Percentiles rank a stretch among this genome's conserved stretches.
phyloP scores from a whole-genome alignment of 2,888 invertebrate genomes.

The Ditula angustiorana region DNA sequence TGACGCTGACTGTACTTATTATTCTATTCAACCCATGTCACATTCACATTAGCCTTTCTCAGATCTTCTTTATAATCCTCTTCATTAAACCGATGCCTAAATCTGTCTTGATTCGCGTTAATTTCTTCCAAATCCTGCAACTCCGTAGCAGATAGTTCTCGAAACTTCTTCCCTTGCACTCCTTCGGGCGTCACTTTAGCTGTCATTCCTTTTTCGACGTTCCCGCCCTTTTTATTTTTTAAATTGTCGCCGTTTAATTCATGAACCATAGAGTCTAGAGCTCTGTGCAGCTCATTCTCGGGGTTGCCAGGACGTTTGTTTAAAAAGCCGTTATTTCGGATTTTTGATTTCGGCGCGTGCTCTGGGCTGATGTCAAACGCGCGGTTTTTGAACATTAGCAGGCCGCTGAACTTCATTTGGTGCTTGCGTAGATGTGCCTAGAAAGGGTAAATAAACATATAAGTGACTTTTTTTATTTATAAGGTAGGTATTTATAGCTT shows the following conservation, averaged over 20 bases:
- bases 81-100: conserved; percentile 66
- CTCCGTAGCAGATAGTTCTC: conserved; percentile 64
- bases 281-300: conserved; percentile 65
- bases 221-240: conserved; percentile 37
- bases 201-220: conserved; percentile 25
- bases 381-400: conserved; percentile 64
- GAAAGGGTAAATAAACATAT: conserved; percentile 7
- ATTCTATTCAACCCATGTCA: conserved; percentile 73
- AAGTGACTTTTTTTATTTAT: too few relatives aligned
- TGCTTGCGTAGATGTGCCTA: conserved; percentile 57
- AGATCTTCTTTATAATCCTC: conserved; percentile 69
- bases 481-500: too few relatives aligned
- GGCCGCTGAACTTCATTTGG: conserved; percentile 48
- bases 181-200: conserved; percentile 55
- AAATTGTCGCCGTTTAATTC: conserved; percentile 60
- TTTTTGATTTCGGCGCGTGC: conserved; percentile 44
- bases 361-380: conserved; percentile 55
- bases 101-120: conserved; percentile 69
- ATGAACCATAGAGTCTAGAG: conserved; percentile 68
- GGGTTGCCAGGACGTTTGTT: conserved; percentile 69
- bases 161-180: conserved; percentile 67
- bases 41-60: conserved; percentile 53
- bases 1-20: too few relatives aligned
- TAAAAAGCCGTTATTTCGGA: conserved; percentile 64
- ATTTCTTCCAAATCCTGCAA: conserved; percentile 68